Conservation (phyloP, 2,797 vertebrate species). For the Epinephelus malabaricus region DNA sequence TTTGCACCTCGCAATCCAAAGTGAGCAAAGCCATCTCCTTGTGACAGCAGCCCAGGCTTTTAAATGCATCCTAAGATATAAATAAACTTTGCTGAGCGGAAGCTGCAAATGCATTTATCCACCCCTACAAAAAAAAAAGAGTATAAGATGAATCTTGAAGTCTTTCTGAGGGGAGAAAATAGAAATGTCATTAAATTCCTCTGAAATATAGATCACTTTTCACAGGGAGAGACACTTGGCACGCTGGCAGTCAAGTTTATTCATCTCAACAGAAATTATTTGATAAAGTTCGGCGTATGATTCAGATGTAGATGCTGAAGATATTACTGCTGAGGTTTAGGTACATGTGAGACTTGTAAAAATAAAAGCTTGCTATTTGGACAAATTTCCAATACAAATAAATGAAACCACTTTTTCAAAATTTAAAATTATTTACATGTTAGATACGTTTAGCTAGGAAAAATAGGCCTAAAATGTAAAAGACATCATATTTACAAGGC, state of each 20-base stretch:
- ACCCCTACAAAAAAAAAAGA: constrained; percentile 32
- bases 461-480: background rate
- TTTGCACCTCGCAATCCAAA: constrained; percentile 86
- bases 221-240: constrained; percentile 58
- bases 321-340: constrained; percentile 8
- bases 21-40: constrained; percentile 75
- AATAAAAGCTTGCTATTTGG: background rate
- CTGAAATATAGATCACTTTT: constrained; percentile 77
- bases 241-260: constrained; percentile 57
- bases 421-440: background rate
- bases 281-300: constrained; percentile 15
- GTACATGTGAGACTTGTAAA: background rate
- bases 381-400: background rate
- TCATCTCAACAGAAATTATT: constrained; percentile 54
- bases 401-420: background rate
- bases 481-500: background rate
- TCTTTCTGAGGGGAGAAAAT: constrained; percentile 62
- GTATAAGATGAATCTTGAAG: constrained; percentile 61
- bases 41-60: constrained; percentile 78
- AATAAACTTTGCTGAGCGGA: constrained; percentile 81
- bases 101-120: constrained; percentile 84
- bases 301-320: constrained; percentile 12
- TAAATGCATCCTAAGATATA: constrained; percentile 82
- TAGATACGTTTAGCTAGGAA: background rate
- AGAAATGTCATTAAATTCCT: constrained; percentile 78